Evolutionary conservation across 1,140 invertebrate species (phyloP).

Genomic region (Lepidostoma basale): DNA sequence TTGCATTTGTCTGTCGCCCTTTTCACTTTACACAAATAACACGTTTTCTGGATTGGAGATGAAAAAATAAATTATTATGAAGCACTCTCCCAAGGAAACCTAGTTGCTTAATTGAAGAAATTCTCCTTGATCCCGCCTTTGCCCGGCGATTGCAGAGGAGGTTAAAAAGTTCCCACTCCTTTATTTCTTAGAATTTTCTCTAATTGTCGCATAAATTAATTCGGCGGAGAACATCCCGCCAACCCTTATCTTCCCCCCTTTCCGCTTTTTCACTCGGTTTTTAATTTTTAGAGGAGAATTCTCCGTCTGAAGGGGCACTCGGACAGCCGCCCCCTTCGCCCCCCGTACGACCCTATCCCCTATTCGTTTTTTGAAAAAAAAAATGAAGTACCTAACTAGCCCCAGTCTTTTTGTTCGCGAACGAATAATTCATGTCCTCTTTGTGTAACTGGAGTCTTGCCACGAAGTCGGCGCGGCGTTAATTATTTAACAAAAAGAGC

Average conservation of each 20-base stretch:
- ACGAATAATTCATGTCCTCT: constrained; percentile 19
- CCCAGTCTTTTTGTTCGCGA: constrained; percentile 5
- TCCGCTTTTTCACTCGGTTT: constrained; percentile 20
- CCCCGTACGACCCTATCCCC: constrained; percentile 12
- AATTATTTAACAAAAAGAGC: constrained; percentile 14
- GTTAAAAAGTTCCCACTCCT: constrained; percentile 21
- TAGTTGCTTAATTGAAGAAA: constrained; percentile 8
- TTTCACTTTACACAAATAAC: no score
- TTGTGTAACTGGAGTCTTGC: background rate
- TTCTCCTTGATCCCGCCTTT: constrained; percentile 5
- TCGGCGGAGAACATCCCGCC: constrained; percentile 28
- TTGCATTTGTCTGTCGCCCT: no score
- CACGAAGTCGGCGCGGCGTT: background rate
- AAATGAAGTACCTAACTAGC: constrained; percentile 45
- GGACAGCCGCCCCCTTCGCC: constrained; percentile 16
- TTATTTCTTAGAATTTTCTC: constrained; percentile 36
- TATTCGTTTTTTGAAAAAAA: constrained; percentile 41
- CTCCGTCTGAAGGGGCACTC: constrained; percentile 35
- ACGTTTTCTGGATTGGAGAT: no score
- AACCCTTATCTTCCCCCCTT: constrained; percentile 38
- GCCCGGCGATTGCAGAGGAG: constrained; percentile 12
- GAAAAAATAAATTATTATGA: no score
- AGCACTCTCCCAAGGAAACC: background rate
- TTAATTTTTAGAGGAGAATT: constrained; percentile 25
- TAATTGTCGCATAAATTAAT: constrained; percentile 48